Evolutionary conservation across 2,888 invertebrate species (phyloP).

Genomic region (Eilema caniola): DNA sequence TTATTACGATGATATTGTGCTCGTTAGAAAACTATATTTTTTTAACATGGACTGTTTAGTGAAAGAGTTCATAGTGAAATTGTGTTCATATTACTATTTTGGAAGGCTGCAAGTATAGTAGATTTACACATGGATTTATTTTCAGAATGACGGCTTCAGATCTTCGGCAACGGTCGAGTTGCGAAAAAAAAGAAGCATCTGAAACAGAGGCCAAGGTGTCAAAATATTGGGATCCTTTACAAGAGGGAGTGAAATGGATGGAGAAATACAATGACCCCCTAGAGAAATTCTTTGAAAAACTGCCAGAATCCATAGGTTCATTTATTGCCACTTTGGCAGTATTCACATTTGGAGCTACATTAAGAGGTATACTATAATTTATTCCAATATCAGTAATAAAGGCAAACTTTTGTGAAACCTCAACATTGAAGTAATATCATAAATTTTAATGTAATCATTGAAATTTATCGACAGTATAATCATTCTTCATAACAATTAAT

Average conservation of each 20-base stretch:
- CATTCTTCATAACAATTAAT: not conserved
- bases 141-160: slow-evolving; percentile 57
- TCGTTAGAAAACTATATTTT: not conserved
- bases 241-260: slow-evolving; percentile 87
- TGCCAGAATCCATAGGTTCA: slow-evolving; percentile 85
- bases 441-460: not conserved
- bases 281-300: slow-evolving; percentile 84
- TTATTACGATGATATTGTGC: not conserved
- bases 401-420: not conserved
- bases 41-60: not conserved
- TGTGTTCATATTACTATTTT: not conserved
- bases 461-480: not conserved
- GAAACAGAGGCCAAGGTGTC: slow-evolving; percentile 40
- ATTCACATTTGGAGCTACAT: slow-evolving; percentile 88
- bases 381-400: not conserved
- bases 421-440: not conserved
- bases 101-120: not conserved
- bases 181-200: slow-evolving; percentile 25
- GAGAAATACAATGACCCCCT: slow-evolving; percentile 85
- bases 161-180: slow-evolving; percentile 51
- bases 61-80: not conserved
- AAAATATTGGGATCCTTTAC: slow-evolving; percentile 84
- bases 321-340: slow-evolving; percentile 87
- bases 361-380: slow-evolving; percentile 82
- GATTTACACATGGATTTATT: not conserved